A percentile compares a stretch with the other conserved stretches of the same genome.
Conservation (phyloP, 2,888 invertebrate species). For the Lepidonotus clava region DNA sequence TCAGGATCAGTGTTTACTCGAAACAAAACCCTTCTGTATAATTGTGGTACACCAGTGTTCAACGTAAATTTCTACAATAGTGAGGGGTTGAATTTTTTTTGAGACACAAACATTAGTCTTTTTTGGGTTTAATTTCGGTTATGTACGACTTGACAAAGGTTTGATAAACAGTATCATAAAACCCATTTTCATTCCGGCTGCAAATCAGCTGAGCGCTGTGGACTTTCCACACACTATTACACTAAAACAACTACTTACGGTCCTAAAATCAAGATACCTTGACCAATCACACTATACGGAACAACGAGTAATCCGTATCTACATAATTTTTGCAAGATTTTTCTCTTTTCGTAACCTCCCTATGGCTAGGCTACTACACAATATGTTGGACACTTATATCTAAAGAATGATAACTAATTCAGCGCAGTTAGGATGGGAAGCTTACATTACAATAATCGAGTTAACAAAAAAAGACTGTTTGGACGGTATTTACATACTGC, state of each 20-base stretch:
- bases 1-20: too few relatives aligned
- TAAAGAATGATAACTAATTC: neutral
- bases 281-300: neutral
- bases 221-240: neutral
- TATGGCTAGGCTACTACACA: neutral
- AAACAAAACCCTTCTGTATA: neutral
- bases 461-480: neutral
- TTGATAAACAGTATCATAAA: neutral
- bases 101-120: neutral
- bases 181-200: neutral
- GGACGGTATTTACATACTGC: too few relatives aligned
- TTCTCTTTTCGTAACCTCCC: neutral
- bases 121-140: neutral
- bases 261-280: neutral
- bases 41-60: neutral
- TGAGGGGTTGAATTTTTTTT: neutral
- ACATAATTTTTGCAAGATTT: constrained; percentile 38
- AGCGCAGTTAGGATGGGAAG: neutral
- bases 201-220: too few relatives aligned
- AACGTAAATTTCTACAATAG: too few relatives aligned
- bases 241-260: neutral
- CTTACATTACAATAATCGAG: neutral
- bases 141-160: neutral
- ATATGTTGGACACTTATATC: neutral
- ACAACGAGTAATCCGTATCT: neutral